Base-by-base conservation (phyloP, 1,140 invertebrate species). In the Plodia interpunctella region DNA sequence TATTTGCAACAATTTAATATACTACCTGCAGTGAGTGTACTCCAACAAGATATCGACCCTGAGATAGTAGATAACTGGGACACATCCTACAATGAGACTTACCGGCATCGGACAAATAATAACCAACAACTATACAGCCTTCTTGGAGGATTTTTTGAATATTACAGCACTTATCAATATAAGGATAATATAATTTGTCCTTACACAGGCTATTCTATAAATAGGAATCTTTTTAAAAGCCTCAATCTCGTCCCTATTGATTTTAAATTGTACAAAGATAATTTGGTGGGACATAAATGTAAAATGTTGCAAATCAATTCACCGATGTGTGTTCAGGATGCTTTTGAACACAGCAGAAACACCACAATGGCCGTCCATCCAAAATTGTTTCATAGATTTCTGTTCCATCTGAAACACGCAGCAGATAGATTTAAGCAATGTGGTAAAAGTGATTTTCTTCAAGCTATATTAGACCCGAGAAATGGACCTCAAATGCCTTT, bases 281-380 rank as follows among this genome's bases (percentile, higher is more conserved):
- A 78, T 63, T 56, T 90, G 4, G 56, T 49, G n/a, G 62, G 61
- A 2, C 70, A 75, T 15, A 65, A 69, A 32, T 74, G 76, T 57
- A 54, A 74, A 32, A 67, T 72, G n/a, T 62, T 90, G 5, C 78
- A 80, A 58, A 65, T 90, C 5, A 71, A 89, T 9, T 60, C 78
- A 13, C 30, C 72, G 5, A 83, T 93, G 55, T 93, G 92, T 66
- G 49, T 94, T 0, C 93, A 94, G 76, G 93, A 94, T 83, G 92
- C 92, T 0, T 92, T 93, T 62, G 91, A 94, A 57, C 90, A 92
- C 20, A 89, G 75, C 59, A 81, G 90, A 59, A 94, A 94, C 66
- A 80, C 90, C 50, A 80, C 90, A 0, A 65, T 66, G 2, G 65
- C 63, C 2, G 74, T 92, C 13, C 63, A 73, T 57, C 61, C 60